Conservation (phyloP, 2,797 vertebrate genomes). For the Chloroceryle inda region DNA sequence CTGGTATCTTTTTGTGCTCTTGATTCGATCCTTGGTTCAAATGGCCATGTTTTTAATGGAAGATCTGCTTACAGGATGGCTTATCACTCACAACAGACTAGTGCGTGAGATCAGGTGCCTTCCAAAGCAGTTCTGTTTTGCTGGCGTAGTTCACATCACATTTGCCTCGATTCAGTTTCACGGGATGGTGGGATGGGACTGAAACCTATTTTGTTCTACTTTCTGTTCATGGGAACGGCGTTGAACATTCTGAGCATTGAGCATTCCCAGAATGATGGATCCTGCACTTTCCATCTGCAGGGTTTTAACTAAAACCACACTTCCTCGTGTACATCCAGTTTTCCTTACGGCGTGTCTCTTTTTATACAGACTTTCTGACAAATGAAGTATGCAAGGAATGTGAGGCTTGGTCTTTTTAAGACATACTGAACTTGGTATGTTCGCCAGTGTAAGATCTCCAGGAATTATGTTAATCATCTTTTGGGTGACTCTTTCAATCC, state of each 20-base stretch:
- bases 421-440: background rate
- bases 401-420: background rate
- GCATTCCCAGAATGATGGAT: background rate
- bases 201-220: background rate
- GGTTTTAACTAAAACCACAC: background rate
- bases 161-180: too few relatives aligned
- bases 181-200: too few relatives aligned
- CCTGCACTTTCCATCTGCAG: background rate
- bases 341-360: background rate
- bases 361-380: background rate
- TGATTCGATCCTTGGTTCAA: too few relatives aligned
- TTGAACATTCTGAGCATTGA: background rate
- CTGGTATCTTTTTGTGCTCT: too few relatives aligned
- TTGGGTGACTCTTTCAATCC: background rate
- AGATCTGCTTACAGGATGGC: too few relatives aligned
- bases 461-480: background rate
- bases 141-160: rapidly evolving
- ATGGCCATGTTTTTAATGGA: too few relatives aligned
- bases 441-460: background rate
- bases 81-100: background rate
- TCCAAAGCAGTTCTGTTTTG: too few relatives aligned
- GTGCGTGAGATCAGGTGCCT: too few relatives aligned
- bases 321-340: background rate
- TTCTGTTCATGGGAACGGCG: background rate
- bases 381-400: background rate